Evolutionary conservation across 2,888 invertebrate genomes (phyloP).

Genomic region (Caenorhabditis sp.): DNA sequence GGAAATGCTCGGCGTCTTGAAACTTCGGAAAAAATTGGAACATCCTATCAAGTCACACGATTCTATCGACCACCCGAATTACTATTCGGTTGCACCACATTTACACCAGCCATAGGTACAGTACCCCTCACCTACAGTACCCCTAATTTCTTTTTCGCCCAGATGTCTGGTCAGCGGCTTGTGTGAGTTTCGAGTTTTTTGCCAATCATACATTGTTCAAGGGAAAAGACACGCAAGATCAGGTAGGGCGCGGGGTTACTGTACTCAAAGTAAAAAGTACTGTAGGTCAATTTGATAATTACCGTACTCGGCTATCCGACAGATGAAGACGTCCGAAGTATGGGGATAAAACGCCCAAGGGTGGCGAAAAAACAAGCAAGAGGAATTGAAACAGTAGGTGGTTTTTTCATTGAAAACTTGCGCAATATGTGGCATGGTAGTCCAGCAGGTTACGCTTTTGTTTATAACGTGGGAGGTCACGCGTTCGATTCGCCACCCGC

Average conservation of each 20-base stretch:
- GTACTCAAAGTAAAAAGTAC: not conserved
- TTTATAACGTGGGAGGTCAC: no score
- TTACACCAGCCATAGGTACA: conserved; percentile 46
- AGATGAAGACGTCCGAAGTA: conserved; percentile 54
- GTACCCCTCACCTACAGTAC: not conserved
- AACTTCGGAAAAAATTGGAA: conserved; percentile 17
- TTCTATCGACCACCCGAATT: conserved; percentile 66
- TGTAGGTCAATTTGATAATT: conserved; percentile 39
- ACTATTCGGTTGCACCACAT: conserved; percentile 56
- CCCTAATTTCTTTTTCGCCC: conserved; percentile 10
- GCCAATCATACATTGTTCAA: conserved; percentile 44
- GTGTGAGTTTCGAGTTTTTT: conserved; percentile 57
- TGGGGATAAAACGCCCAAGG: conserved; percentile 50
- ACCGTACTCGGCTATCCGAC: conserved; percentile 61
- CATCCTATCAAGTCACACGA: conserved; percentile 60
- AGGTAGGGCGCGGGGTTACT: conserved; percentile 35
- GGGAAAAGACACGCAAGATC: conserved; percentile 50
- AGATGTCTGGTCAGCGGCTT: conserved; percentile 63
- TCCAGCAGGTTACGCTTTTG: no score
- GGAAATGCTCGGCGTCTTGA: conserved; percentile 56
- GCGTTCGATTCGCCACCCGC: no score
- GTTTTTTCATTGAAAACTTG: no score
- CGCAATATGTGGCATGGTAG: no score
- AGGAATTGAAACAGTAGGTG: conserved; percentile 44
- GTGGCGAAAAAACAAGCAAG: conserved; percentile 40